Evolutionary conservation across 2,113 vertebrate genomes (phyloP).

Genomic region (Martes martes): DNA sequence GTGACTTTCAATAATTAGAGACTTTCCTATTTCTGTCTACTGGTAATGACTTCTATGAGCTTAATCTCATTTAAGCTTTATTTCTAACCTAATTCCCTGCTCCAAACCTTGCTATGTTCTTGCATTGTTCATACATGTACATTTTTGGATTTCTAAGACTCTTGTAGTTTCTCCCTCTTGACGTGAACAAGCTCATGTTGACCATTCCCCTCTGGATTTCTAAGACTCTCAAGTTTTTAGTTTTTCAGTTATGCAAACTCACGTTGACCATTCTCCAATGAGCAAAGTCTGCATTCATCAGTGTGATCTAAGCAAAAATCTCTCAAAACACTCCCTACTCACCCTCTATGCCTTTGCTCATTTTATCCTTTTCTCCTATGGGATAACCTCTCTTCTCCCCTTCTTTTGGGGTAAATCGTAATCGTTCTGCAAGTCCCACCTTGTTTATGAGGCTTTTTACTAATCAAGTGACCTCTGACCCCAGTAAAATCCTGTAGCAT

Average conservation of each 20-base stretch:
- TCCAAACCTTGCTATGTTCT: background rate
- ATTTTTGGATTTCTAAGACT: background rate
- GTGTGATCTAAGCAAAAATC: background rate
- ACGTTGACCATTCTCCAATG: background rate
- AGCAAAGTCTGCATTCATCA: background rate
- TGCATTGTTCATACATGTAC: background rate
- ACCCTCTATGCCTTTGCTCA: rapidly evolving
- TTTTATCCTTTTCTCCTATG: background rate
- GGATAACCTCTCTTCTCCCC: background rate
- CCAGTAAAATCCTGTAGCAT: background rate
- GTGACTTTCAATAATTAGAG: background rate
- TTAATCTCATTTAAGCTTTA: background rate
- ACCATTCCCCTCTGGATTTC: background rate
- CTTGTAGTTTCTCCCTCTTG: background rate
- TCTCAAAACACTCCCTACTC: background rate
- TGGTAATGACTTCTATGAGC: background rate
- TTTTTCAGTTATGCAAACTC: background rate
- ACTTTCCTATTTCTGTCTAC: background rate
- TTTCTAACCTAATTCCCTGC: background rate
- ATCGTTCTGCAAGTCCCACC: background rate
- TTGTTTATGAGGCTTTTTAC: background rate
- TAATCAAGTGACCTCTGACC: too few species aligned
- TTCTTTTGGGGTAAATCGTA: background rate
- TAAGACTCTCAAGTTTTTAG: background rate
- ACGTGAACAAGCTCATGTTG: background rate